Conservation (phyloP, 2,888 invertebrate genomes). For the Leucoma salicis region DNA sequence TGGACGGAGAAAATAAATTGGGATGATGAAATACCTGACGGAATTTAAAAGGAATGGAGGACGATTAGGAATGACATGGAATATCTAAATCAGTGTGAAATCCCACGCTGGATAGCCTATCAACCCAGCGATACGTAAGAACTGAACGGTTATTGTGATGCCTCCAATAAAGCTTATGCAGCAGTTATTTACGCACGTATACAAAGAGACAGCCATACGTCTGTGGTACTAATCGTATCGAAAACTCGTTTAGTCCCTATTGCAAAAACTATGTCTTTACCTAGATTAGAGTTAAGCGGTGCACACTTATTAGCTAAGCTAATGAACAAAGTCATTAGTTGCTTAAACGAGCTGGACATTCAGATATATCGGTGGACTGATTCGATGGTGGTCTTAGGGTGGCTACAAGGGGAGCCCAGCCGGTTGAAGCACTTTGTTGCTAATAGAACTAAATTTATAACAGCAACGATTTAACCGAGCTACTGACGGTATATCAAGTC, state of each 20-base stretch:
- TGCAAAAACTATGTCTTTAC: neutral
- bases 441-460: neutral
- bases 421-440: neutral
- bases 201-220: no score
- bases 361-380: neutral
- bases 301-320: neutral
- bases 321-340: neutral
- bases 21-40: neutral
- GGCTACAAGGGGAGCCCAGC: no score
- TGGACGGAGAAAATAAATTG: neutral
- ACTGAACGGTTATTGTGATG: neutral
- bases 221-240: no score
- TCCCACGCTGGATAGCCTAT: neutral
- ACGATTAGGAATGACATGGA: neutral
- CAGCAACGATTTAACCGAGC: neutral
- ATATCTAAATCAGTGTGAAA: neutral
- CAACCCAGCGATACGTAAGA: neutral
- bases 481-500: neutral
- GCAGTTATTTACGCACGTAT: neutral
- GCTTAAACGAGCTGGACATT: neutral
- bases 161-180: neutral
- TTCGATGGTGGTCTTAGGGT: no score
- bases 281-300: neutral
- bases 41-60: neutral
- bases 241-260: neutral